Evolutionary conservation across 2,888 invertebrate genomes (phyloP), one percentile per base, ranked within the genome.

Genomic region (Tetanocera ferruginea): DNA sequence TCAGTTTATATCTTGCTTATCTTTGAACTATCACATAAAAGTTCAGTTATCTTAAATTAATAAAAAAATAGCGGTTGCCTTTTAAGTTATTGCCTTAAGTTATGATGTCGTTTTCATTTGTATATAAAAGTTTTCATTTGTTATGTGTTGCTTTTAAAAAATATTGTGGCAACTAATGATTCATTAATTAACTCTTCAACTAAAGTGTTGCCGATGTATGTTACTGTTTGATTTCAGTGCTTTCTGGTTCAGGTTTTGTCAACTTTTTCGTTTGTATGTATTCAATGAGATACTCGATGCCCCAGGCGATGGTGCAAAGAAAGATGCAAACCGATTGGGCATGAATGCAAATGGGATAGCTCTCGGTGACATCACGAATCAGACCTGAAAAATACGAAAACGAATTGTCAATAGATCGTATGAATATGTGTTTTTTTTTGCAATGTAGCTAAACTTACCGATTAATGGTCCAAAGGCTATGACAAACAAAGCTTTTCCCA

Each of bases 401-500:
- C 23, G 43, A 74, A 57, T 62, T 5, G 11, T 51, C 9, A 28
- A 28, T 34, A 8, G 43, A 4, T 23, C 14, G 1, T 43, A 23
- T n/a, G 17, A 2, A 51, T 1, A 51, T 23, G 5, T 43, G 17
- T 34, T 51, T n/a, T 55, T 57, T 57, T 34, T 25, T 4, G 17
- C 14, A 14, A 17, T 3, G 6, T 5, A 64, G 17, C n/a, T 6
- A 19, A 34, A 78, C 84, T 91, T 86, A 94, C 94, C 94, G 87
- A 94, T 92, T 66, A 94, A 81, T 1, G 95, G 95, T 76, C 95
- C 95, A 81, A 95, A 91, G 14, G 90, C 87, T 14, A 94, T 92
- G 3, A 95, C 94, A 82, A 94, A 93, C 3, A 94, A 87, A 9
- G 94, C 95, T 86, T 95, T 95, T 84, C 93, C 93, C 81, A 95